Conservation (phyloP, 1,140 invertebrate species). For the Babylonia areolata region DNA sequence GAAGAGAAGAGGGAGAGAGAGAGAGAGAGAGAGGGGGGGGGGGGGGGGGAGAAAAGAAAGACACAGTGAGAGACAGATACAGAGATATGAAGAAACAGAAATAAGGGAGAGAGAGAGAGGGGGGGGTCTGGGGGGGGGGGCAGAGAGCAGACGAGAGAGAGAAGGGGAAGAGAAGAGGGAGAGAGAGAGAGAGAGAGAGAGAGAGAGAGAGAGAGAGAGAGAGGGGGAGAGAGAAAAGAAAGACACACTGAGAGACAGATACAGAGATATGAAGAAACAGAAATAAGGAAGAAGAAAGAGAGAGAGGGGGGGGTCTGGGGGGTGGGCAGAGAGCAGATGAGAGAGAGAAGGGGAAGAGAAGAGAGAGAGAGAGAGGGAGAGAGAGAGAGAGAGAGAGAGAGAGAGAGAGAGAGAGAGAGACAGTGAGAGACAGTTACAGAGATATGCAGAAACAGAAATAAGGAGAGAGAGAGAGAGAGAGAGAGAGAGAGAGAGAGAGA, state of each 20-base stretch:
- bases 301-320: too few species aligned
- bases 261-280: neutral
- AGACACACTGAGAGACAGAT: neutral
- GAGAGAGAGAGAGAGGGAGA: neutral
- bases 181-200: neutral
- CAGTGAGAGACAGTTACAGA: neutral
- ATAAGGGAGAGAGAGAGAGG: neutral
- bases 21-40: neutral
- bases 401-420: slow-evolving; percentile 9
- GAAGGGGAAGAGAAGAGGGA: neutral
- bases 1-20: neutral
- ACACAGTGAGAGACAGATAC: too few species aligned
- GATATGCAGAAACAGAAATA: neutral
- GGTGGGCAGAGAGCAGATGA: neutral
- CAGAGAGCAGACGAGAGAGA: too few species aligned
- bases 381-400: neutral
- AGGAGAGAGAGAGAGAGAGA: neutral
- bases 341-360: neutral
- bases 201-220: slow-evolving; percentile 1
- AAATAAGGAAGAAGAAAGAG: neutral
- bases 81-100: too few species aligned
- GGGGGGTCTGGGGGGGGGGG: too few species aligned
- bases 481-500: neutral
- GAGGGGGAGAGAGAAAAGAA: neutral
- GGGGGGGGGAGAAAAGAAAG: neutral